Conservation (phyloP, 2,888 invertebrate genomes). For the Trachelus iudaicus region DNA sequence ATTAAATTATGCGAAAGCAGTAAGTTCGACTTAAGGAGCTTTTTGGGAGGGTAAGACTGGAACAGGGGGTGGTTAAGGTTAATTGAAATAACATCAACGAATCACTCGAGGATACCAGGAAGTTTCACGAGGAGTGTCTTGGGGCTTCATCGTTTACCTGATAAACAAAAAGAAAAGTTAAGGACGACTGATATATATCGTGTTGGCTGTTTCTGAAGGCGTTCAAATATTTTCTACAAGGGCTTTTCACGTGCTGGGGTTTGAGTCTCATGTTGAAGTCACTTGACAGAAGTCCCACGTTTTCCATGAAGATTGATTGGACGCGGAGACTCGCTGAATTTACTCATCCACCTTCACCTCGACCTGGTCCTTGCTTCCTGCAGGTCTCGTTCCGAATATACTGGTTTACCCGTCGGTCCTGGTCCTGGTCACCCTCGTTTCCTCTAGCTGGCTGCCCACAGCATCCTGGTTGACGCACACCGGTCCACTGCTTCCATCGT, state of each 20-base stretch:
- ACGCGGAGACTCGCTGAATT: constrained; percentile 21
- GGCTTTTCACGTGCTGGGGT: background rate
- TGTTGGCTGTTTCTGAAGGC: background rate
- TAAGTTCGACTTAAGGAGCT: background rate
- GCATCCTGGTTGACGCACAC: constrained; percentile 11
- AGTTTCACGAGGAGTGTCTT: background rate
- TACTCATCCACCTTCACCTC: constrained; percentile 1
- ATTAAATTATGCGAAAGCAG: background rate
- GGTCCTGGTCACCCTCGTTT: background rate
- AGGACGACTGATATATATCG: too few species aligned
- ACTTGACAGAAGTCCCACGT: background rate
- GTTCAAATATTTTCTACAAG: background rate
- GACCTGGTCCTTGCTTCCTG: constrained; percentile 14
- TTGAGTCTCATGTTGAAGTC: background rate
- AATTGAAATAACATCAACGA: background rate
- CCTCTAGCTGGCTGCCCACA: constrained; percentile 34
- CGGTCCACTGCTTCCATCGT: background rate
- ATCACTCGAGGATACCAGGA: background rate
- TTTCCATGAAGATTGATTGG: constrained; percentile 25
- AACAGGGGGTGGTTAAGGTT: background rate
- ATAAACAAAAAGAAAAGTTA: too few species aligned
- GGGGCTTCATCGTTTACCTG: too few species aligned
- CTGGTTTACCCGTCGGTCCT: background rate
- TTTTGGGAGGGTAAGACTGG: background rate
- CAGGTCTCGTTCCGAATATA: background rate